Conservation (phyloP, 2,888 invertebrate species). For the Cheilosia scutellata region DNA sequence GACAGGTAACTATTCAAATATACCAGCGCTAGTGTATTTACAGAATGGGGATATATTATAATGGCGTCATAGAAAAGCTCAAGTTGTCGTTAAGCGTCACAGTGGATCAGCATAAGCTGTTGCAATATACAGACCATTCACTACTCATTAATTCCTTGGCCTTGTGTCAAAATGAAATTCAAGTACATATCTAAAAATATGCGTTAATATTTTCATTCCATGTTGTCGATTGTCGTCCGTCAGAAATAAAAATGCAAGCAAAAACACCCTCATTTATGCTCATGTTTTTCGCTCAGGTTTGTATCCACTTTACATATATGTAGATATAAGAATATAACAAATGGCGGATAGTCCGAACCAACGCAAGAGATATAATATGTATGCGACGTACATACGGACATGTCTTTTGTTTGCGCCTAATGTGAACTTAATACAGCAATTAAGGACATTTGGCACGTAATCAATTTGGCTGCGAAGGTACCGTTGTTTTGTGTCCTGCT, state of each 20-base stretch:
- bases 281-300: background rate
- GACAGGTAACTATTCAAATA: too few species aligned
- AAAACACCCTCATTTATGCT: background rate
- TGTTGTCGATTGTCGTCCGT: too few species aligned
- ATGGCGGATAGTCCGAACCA: background rate
- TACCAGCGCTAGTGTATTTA: too few species aligned
- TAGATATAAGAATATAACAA: background rate
- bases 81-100: too few species aligned
- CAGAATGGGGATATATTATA: too few species aligned
- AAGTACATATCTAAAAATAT: background rate
- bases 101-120: background rate
- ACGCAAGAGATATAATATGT: background rate
- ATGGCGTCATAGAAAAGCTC: too few species aligned
- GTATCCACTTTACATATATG: background rate
- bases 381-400: background rate
- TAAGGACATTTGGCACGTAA: constrained; percentile 56
- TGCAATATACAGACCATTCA: background rate
- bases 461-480: constrained; percentile 18
- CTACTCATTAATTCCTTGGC: background rate
- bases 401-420: background rate
- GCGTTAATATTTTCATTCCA: background rate
- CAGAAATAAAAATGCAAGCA: background rate
- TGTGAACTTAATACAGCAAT: constrained; percentile 31
- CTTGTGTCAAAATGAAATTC: background rate
- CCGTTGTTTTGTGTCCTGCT: background rate